Evolutionary conservation across 1,140 invertebrate genomes (phyloP).

Genomic region (Zaprionus tsacasi): DNA sequence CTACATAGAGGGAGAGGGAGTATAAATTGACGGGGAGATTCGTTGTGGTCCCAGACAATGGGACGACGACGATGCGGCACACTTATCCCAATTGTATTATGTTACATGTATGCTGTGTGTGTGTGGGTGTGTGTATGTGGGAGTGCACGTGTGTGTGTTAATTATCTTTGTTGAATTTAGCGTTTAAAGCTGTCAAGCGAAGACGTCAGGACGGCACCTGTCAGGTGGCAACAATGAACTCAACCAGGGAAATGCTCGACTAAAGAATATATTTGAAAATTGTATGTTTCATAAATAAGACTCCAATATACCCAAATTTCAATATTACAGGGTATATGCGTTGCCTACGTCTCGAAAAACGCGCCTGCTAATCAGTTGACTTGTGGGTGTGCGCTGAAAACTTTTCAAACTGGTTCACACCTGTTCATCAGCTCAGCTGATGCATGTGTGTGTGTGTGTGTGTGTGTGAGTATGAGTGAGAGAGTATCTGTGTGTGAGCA

Average conservation of each 20-base stretch:
- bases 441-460: background rate
- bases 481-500: background rate
- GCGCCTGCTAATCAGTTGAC: slow-evolving; percentile 33
- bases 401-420: slow-evolving; percentile 37
- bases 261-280: background rate
- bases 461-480: background rate
- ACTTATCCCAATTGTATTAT: slow-evolving; percentile 37
- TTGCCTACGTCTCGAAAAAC: background rate
- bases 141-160: slow-evolving; percentile 50
- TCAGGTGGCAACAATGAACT: slow-evolving; percentile 42
- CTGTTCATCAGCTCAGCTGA: too few relatives aligned
- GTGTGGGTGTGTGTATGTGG: slow-evolving; percentile 14
- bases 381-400: slow-evolving; percentile 27
- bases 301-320: background rate
- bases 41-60: slow-evolving; percentile 58
- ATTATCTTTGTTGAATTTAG: slow-evolving; percentile 70
- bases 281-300: background rate
- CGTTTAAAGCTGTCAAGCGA: slow-evolving; percentile 68
- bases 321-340: slow-evolving; percentile 20
- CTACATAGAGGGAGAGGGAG: background rate
- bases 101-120: slow-evolving; percentile 18
- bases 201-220: slow-evolving; percentile 44
- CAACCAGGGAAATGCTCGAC: background rate
- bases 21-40: slow-evolving; percentile 21
- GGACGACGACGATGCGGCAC: slow-evolving; percentile 59